Conservation (phyloP, 2,888 invertebrate genomes). For the Rhyacophila evoluta region DNA sequence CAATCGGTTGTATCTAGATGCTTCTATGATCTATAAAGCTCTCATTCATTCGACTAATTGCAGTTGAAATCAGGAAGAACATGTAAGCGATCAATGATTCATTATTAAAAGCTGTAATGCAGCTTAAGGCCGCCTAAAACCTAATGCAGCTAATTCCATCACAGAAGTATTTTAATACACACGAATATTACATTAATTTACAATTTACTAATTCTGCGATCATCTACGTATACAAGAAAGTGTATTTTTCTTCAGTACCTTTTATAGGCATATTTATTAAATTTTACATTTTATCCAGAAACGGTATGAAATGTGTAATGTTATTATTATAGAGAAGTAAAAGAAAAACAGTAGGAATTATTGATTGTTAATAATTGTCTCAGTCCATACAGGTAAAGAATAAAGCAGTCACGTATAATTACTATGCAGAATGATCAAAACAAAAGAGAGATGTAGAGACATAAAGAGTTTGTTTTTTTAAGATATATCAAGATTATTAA, state of each 20-base stretch:
- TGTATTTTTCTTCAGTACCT: not conserved
- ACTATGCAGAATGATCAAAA: not conserved
- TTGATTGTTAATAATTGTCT: not conserved
- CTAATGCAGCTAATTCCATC: not conserved
- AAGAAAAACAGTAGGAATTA: not conserved
- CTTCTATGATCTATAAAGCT: slow-evolving; percentile 12
- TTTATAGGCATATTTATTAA: not conserved
- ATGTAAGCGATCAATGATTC: not conserved
- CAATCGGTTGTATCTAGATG: not conserved
- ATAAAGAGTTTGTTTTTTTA: too few relatives aligned
- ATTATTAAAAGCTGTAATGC: not conserved
- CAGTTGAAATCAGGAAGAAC: slow-evolving; percentile 14
- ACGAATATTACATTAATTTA: too few relatives aligned
- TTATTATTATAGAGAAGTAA: not conserved
- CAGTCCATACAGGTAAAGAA: not conserved
- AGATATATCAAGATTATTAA: too few relatives aligned
- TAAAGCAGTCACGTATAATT: slow-evolving; percentile 16
- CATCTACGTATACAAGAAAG: not conserved
- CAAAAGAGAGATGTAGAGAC: too few relatives aligned
- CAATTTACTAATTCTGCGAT: not conserved
- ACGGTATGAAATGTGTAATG: not conserved
- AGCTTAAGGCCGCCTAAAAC: slow-evolving; percentile 14
- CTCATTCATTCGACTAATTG: slow-evolving; percentile 14
- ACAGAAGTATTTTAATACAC: not conserved
- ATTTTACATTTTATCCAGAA: not conserved